Percentiles rank a stretch among this genome's conserved stretches.
Conservation (phyloP, 2,888 invertebrate species). For the Microplitis deprimator region DNA sequence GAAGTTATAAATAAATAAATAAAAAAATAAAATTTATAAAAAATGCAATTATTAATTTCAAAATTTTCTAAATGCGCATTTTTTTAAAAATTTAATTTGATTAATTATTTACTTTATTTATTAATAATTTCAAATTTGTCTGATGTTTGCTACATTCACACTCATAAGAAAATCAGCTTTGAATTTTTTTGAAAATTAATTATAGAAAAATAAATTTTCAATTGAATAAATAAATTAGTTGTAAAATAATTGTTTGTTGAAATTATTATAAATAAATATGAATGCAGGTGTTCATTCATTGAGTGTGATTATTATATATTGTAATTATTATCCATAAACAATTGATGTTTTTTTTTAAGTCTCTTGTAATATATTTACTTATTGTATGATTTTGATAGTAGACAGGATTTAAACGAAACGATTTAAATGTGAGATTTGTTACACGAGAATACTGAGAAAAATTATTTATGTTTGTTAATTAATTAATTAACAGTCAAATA, state of each 20-base stretch:
- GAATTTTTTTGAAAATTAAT: neutral
- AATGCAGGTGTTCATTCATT: constrained; percentile 25
- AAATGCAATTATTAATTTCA: too few relatives aligned
- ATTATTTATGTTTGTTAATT: neutral
- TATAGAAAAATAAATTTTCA: constrained; percentile 12
- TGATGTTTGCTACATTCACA: too few relatives aligned
- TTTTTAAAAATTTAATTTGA: too few relatives aligned
- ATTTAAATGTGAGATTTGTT: constrained; percentile 10
- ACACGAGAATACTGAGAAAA: neutral
- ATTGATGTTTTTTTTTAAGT: neutral
- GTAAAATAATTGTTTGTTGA: neutral
- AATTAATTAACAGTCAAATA: neutral
- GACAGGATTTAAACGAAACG: constrained; percentile 5
- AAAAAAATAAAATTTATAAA: too few relatives aligned
- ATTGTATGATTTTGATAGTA: constrained; percentile 18
- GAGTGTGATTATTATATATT: constrained; percentile 9
- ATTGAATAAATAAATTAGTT: constrained; percentile 6
- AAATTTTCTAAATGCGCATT: too few relatives aligned
- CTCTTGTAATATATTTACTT: neutral
- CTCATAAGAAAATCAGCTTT: too few relatives aligned
- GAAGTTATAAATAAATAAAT: too few relatives aligned
- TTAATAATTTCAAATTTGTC: too few relatives aligned
- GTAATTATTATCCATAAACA: too few relatives aligned
- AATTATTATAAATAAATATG: neutral
- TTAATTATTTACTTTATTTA: too few relatives aligned